Base-by-base conservation (phyloP, 2,888 invertebrate genomes). In the Bedellia somnulentella region DNA sequence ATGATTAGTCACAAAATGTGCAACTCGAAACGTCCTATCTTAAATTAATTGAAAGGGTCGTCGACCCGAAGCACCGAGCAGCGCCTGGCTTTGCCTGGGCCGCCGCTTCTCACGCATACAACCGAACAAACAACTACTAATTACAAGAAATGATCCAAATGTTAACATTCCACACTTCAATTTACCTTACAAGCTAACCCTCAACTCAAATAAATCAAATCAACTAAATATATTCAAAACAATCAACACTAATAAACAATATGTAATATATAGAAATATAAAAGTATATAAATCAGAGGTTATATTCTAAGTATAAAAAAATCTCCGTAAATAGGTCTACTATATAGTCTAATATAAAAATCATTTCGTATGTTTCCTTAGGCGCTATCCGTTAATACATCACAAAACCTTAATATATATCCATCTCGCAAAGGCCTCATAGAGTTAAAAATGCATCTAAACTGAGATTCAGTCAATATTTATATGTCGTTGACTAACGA, bases 251-350 rank as follows among this genome's bases (percentile, higher is more conserved):
- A 71, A 71, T 73, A 75, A 77, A 73, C 64, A 64, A 68, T 37
- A 43, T 40, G 22, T 67, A 64, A 56, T 31, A 29, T 34, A 39
- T 31, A 70, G 68, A 75, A 67, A 75, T 73, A 75, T 70, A 63
- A 71, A 76, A 67, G 66, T 64, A 71, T 70, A 64, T 68, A 75
- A 73, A 76, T 75, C 71, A 73, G 73, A 71, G 60, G 68, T 71
- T 75, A 73, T 70, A 64, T 34, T 75, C 70, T 76, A 76, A 71
- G 67, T 73, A 75, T 75, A 75, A 75, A 73, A 75, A 77, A 77
- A 77, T 77, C 77, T 77, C 73, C 76, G 75, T 75, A 77, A 73
- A 73, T 75, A 77, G 71, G 68, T 73, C 63, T 71, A 68, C 73
- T 75, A 43, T 73, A 44, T 43, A 70, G 61, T 66, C 71, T 76